Percentiles rank a stretch among this genome's conserved stretches.
phyloP scores from a whole-genome alignment of 1,140 invertebrate species.

The Lycorma delicatula region DNA sequence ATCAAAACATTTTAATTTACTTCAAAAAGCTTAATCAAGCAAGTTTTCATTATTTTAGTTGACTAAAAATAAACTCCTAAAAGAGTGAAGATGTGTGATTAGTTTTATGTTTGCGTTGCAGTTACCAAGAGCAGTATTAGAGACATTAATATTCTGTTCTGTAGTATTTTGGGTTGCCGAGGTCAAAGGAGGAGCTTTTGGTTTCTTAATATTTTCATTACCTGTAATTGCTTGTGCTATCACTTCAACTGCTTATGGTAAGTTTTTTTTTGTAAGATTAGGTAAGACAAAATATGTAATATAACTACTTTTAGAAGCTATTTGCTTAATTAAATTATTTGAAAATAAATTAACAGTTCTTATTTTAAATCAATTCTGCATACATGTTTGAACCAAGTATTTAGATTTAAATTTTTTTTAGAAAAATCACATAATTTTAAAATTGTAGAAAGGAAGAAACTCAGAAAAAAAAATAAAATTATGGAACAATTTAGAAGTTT shows the following conservation, averaged over 20 bases:
- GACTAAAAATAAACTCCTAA: no score
- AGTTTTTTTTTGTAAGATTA: slow-evolving; percentile 12
- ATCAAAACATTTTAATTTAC: no score
- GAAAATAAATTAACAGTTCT: background rate
- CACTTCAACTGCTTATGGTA: slow-evolving; percentile 41
- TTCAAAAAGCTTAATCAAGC: no score
- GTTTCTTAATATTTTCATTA: slow-evolving; percentile 32
- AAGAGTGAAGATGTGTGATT: no score
- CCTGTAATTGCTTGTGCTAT: slow-evolving; percentile 39
- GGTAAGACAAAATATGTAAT: slow-evolving; percentile 2
- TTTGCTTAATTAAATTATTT: slow-evolving; percentile 15
- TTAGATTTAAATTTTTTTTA: slow-evolving; percentile 32
- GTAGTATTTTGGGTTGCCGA: slow-evolving; percentile 47
- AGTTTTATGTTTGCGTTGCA: slow-evolving; percentile 37
- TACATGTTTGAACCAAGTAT: background rate
- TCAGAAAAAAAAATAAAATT: no score
- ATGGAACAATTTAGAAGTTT: no score
- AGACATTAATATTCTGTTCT: slow-evolving; percentile 48
- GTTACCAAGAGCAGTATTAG: slow-evolving; percentile 51
- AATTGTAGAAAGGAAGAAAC: no score
- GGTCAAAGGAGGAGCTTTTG: slow-evolving; percentile 35
- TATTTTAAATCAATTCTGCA: background rate
- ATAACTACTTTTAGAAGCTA: slow-evolving; percentile 25
- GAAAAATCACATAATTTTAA: no score
- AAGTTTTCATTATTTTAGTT: no score